These are phyloP conservation scores for Parasteatoda lunata DNA, from an alignment of 2,888 invertebrate species.

Conservation along the genomic window DNA sequence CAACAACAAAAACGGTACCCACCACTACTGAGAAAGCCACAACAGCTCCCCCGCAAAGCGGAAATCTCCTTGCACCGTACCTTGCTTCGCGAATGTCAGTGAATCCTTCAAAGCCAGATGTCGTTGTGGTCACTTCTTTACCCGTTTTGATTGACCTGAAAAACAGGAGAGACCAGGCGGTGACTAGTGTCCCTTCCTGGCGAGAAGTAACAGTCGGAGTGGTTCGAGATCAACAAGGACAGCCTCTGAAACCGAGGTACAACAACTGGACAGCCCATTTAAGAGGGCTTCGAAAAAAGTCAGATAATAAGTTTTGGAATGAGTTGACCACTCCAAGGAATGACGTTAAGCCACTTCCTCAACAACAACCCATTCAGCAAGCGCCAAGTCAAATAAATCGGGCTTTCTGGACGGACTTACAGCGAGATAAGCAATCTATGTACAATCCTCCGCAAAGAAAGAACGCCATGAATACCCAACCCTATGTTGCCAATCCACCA, in stretches of 20 bases:
- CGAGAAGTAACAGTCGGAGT: conserved; percentile 64
- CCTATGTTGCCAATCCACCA: conserved; percentile 46
- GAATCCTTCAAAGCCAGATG: conserved; percentile 45
- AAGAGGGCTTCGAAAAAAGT: conserved; percentile 46
- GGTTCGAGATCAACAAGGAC: conserved; percentile 61
- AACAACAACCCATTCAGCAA: conserved; percentile 40
- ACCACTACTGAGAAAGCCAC: neutral
- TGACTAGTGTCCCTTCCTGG: conserved; percentile 57
- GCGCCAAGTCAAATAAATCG: conserved; percentile 54
- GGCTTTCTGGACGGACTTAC: conserved; percentile 52
- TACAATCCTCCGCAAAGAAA: conserved; percentile 7
- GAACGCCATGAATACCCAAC: neutral
- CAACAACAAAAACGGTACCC: neutral
- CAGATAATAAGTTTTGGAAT: conserved; percentile 50
- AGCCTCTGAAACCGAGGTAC: conserved; percentile 60
- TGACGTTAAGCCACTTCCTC: conserved; percentile 13
- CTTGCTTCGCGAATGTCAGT: conserved; percentile 36
- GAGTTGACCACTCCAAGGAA: conserved; percentile 49
- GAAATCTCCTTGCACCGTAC: conserved; percentile 31
- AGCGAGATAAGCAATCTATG: conserved; percentile 30
- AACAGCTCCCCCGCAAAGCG: conserved; percentile 16
- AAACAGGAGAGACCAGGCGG: conserved; percentile 39
- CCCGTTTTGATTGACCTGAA: conserved; percentile 53
- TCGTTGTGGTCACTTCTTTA: conserved; percentile 58
- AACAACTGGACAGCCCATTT: conserved; percentile 65